Conservation (phyloP, 1,140 invertebrate genomes). For the Drosophila micromelanica region DNA sequence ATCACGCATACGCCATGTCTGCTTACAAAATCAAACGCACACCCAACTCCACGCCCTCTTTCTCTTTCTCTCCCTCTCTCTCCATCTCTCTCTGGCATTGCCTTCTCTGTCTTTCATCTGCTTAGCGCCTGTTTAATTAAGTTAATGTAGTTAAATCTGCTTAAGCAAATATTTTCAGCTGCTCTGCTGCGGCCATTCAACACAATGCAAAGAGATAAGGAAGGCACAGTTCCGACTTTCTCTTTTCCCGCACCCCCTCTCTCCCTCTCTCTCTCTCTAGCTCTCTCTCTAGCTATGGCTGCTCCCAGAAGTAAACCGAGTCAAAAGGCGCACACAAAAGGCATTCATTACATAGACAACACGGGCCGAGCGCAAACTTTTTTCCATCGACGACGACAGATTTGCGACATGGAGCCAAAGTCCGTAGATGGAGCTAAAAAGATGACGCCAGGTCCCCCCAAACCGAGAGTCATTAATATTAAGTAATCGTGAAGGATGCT, state of each 20-base stretch:
- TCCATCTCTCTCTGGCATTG: too few relatives aligned
- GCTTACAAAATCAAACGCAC: slow-evolving; percentile 34
- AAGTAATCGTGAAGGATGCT: slow-evolving; percentile 82
- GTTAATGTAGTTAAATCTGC: slow-evolving; percentile 83
- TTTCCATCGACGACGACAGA: slow-evolving; percentile 72
- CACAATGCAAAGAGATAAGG: slow-evolving; percentile 69
- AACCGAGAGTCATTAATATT: slow-evolving; percentile 74
- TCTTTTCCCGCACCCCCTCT: neutral
- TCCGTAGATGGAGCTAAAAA: neutral
- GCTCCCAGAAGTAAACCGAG: slow-evolving; percentile 40
- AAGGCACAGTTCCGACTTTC: slow-evolving; percentile 1
- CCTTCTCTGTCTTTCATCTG: slow-evolving; percentile 40
- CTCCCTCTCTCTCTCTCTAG: neutral
- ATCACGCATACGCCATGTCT: slow-evolving; percentile 51
- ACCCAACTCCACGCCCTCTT: slow-evolving; percentile 2
- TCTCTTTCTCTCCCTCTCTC: neutral
- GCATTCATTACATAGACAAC: slow-evolving; percentile 75
- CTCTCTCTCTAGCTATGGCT: neutral
- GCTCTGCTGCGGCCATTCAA: slow-evolving; percentile 49
- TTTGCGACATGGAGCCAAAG: slow-evolving; percentile 62
- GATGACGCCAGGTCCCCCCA: slow-evolving; percentile 21
- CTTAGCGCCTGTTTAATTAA: slow-evolving; percentile 83
- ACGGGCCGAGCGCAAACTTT: slow-evolving; percentile 57
- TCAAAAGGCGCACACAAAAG: slow-evolving; percentile 64
- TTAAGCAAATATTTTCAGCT: slow-evolving; percentile 78